Base-by-base conservation (phyloP, 2,888 invertebrate genomes). In the Oeneis ivallda region DNA sequence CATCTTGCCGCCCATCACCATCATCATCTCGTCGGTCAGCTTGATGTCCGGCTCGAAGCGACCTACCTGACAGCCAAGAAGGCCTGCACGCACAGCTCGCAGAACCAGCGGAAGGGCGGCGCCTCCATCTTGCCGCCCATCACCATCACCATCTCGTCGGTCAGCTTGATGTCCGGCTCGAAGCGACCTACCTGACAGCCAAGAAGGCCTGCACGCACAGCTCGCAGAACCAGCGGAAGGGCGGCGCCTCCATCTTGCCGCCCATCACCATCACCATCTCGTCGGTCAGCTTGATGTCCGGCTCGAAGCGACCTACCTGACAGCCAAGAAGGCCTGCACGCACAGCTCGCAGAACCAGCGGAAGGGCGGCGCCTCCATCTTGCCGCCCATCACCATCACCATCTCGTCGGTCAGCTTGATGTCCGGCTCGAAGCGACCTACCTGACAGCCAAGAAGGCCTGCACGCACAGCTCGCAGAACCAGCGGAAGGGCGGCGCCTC, bases 261-360 rank as follows among this genome's bases (percentile, higher is more conserved):
- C 99, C 99, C 99, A 99, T 99, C 60, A 99, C 98, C 94, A 98
- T 97, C 63, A 99, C 98, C 99, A 99, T 99, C 89, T 99, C 99
- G 81, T 99, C 98, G 0, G 99, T 99, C 59, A 99, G 92, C 86
- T 99, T 99, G 84, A 99, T 99, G 83, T 99, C 99, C 0, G 99
- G 99, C 86, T 99, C 99, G 87, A 99, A 99, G 53, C 99, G n/a
- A n/a, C n/a, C n/a, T n/a, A n/a, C n/a, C n/a, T n/a, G n/a, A n/a
- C 97, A 54, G 99, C 99, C 2, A 99, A 92, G 87, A 97, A 99
- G 0, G 98, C 98, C 85, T 99, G 98, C 2, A 99, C 98, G 82
- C 99, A 99, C 6, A 99, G 94, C 82, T 99, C 98, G 88, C 98
- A 97, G 92, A 99, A 99, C 98, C 99, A 99, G 70, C 97, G 93